phyloP scores from a whole-genome alignment of 2,113 vertebrate genomes.

The Centropus bengalensis region DNA sequence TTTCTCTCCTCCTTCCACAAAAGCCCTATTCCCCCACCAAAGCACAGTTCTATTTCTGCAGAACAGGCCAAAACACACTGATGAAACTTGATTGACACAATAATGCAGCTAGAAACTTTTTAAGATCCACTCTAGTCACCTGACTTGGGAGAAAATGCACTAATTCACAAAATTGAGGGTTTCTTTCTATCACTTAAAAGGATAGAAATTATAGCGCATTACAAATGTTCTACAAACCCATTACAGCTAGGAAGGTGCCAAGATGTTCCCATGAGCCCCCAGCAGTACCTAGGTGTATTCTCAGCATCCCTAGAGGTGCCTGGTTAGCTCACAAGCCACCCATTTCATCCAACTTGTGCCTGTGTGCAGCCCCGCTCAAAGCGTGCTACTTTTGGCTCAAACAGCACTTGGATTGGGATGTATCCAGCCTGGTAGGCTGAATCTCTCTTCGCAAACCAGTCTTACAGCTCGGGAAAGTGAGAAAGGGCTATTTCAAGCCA shows the following conservation, averaged over 20 bases:
- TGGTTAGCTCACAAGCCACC: neutral
- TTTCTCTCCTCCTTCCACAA: neutral
- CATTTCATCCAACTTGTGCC: neutral
- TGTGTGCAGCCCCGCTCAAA: neutral
- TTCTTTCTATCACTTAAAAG: neutral
- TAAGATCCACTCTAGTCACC: neutral
- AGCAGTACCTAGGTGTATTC: neutral
- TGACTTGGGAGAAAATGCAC: neutral
- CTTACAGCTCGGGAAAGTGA: neutral
- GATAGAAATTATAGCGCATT: neutral
- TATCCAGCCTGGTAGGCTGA: neutral
- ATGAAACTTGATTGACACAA: neutral
- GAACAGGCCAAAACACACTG: neutral
- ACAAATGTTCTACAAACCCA: neutral
- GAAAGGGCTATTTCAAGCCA: neutral
- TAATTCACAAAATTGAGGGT: neutral
- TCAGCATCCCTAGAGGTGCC: neutral
- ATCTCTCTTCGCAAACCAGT: neutral
- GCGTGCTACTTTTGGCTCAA: neutral
- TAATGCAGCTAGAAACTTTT: neutral
- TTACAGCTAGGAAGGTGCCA: neutral
- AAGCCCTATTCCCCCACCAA: neutral
- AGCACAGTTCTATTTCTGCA: neutral
- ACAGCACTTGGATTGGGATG: neutral
- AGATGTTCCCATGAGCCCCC: neutral